A percentile compares a stretch with the other conserved stretches of the same genome.
Conservation (phyloP, 2,888 invertebrate genomes). For the Apotomis turbidana region DNA sequence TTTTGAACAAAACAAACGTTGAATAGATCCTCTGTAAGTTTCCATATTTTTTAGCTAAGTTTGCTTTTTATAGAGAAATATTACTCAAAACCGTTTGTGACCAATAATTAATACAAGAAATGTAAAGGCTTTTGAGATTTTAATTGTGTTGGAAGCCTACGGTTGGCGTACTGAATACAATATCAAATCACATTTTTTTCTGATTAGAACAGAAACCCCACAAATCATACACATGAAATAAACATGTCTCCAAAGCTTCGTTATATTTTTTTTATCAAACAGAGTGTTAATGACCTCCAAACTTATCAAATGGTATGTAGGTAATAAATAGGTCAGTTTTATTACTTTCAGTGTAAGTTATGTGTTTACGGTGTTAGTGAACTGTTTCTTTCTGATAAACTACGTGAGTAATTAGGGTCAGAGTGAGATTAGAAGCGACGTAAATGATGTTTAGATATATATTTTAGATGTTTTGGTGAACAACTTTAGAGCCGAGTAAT, state of each 20-base stretch:
- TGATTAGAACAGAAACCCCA: constrained; percentile 1
- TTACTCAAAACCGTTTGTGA: no score
- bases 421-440: constrained; percentile 15
- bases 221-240: constrained; percentile 25
- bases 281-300: constrained; percentile 73
- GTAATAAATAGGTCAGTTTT: constrained; percentile 78
- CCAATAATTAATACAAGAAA: no score
- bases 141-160: no score
- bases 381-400: constrained; percentile 51
- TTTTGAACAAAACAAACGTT: no score
- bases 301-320: constrained; percentile 69
- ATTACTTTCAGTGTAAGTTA: constrained; percentile 66
- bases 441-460: background rate
- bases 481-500: no score
- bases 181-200: no score
- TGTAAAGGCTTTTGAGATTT: no score
- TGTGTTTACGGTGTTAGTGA: constrained; percentile 63
- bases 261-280: constrained; percentile 50
- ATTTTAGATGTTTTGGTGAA: background rate
- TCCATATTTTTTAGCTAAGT: no score
- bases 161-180: no score
- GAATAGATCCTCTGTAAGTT: no score
- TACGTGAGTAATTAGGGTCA: constrained; percentile 39
- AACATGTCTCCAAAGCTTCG: constrained; percentile 4
- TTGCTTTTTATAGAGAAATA: no score